Conservation (phyloP, 35 echinoderm and acorn worm species). For the Lytechinus pictus region DNA sequence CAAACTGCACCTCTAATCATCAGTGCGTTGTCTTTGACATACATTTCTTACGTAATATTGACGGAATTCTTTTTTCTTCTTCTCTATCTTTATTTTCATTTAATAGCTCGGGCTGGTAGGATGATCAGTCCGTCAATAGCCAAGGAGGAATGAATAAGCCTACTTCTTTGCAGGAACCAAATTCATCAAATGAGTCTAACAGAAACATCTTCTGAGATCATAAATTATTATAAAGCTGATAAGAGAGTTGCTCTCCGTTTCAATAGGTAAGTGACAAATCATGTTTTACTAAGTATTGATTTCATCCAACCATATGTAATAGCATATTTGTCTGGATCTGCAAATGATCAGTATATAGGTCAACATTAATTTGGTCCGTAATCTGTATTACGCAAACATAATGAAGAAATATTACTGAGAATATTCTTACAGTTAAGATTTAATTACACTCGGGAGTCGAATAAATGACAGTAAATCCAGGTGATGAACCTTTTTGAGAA, state of each 20-base stretch:
- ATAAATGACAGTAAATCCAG: no score
- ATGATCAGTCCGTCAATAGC: background rate
- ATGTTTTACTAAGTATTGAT: background rate
- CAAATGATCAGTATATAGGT: no score
- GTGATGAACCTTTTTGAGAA: no score
- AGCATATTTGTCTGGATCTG: no score
- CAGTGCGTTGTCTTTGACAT: no score
- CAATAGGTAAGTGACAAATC: background rate
- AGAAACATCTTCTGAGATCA: background rate
- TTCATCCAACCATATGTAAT: background rate
- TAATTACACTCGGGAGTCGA: no score
- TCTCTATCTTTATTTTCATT: background rate
- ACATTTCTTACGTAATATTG: no score
- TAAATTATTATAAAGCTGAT: background rate
- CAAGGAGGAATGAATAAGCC: background rate
- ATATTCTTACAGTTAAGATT: no score
- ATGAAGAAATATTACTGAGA: no score
- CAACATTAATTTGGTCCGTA: no score
- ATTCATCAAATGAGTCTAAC: background rate
- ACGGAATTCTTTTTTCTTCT: background rate
- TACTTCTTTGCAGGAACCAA: background rate
- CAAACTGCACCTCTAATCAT: no score
- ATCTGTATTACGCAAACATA: no score
- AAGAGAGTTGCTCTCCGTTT: background rate
- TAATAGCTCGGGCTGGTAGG: background rate